Evolutionary conservation across 1,140 invertebrate species (phyloP).

Genomic region (Aplysia californica): DNA sequence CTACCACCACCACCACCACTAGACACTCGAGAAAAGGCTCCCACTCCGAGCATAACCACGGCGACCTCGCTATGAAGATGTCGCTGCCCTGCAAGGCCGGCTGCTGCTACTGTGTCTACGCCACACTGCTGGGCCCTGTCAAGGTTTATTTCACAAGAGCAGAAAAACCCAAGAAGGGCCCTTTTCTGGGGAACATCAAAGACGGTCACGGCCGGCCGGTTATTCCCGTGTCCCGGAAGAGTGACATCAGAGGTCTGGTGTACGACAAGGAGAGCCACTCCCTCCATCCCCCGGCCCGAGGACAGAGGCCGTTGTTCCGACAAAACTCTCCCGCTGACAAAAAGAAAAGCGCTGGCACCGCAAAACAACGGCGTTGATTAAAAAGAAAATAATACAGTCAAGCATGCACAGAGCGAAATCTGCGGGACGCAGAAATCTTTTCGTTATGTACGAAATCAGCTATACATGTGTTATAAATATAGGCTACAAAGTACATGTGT

Average conservation of each 20-base stretch:
- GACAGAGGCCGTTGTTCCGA: constrained; percentile 3
- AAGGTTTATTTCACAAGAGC: constrained; percentile 9
- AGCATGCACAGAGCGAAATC: no score
- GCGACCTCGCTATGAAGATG: constrained; percentile 12
- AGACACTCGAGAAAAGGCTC: no score
- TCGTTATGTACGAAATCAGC: no score
- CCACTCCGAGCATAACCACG: constrained; percentile 1
- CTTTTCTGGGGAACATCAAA: constrained; percentile 13
- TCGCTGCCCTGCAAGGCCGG: constrained; percentile 27
- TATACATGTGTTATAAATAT: no score
- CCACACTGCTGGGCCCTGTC: constrained; percentile 25
- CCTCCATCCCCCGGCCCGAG: constrained; percentile 25
- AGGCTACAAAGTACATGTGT: no score
- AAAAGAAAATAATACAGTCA: no score
- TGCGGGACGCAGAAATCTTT: no score
- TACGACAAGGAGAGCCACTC: constrained; percentile 24
- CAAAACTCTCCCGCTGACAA: background rate
- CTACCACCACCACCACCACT: no score
- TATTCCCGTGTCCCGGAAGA: constrained; percentile 28
- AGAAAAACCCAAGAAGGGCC: constrained; percentile 10
- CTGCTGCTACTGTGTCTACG: constrained; percentile 34
- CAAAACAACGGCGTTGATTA: no score
- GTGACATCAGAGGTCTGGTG: constrained; percentile 27
- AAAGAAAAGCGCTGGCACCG: no score
- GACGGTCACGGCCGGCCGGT: constrained; percentile 26